Base-by-base conservation (phyloP, 2,113 vertebrate species). In the Pleuronectes platessa region DNA sequence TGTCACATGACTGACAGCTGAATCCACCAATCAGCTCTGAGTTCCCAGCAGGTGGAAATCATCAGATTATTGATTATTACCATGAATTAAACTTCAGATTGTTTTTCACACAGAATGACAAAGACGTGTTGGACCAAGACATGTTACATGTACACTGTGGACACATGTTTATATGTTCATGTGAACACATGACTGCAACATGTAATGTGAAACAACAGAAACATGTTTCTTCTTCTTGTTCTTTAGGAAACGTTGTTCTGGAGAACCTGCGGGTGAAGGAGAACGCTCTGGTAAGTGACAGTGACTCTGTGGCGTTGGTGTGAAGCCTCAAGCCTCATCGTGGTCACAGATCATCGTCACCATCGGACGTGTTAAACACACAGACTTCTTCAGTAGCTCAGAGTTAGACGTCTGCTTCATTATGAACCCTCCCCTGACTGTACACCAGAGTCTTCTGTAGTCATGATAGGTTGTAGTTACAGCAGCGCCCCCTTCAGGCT, bases 181-280 rank as follows among this genome's bases (percentile, higher is more conserved):
- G 1, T 12, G 5, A 20, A 53, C 51, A 2, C 5, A 11, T 42
- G 15, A 49, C 42, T 45, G 42, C 14, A 13, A 45, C 42, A 10
- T 45, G 0, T 1, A 14, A 35, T 35, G 31, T 35, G 31, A 35
- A 9, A 35, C 13, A 45, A 45, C 14, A 45, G 42, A 45, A 45
- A 45, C 51, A 20, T 54, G 18, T n/a, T 54, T n/a, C 47, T 53
- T 49, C 40, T 49, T 24, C 14, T 63, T 56, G 42, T 0, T 89
- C 54, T 94, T 24, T 71, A 99, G 98, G 98, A 82, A 97, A 98
- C 83, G 98, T 99, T 61, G 97, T 96, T 2, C 95, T 99, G 56
- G 98, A 98, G 85, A 98, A 99, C 79, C 93, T 99, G 31, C 94
- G 92, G 81, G 97, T 99, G 83, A 98, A 97, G 89, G 98, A 99